Percentiles rank a stretch among this genome's conserved stretches.
Evolutionary conservation across 2,797 vertebrate species (phyloP).

Genomic region (Pangasius sanitwongsei): DNA sequence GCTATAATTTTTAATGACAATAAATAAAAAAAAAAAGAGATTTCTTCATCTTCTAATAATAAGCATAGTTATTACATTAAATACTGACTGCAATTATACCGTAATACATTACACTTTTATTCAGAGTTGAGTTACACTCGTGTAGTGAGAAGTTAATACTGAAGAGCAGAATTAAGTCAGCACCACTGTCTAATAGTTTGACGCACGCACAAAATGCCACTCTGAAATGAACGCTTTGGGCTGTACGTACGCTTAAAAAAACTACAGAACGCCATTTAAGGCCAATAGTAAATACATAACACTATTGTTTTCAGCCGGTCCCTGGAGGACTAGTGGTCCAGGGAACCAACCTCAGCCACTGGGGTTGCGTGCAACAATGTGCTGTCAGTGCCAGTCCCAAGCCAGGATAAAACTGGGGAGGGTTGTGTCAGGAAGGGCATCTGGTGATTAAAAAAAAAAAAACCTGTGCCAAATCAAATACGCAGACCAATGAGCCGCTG

Average conservation of each 20-base stretch:
- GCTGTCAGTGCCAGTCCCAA: too few relatives aligned
- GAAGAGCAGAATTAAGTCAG: not conserved
- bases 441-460: too few relatives aligned
- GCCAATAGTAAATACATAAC: too few relatives aligned
- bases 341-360: too few relatives aligned
- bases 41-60: not conserved
- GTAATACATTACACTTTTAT: not conserved
- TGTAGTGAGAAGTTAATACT: not conserved
- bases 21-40: not conserved
- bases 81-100: not conserved
- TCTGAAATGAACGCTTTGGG: not conserved
- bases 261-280: not conserved
- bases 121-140: not conserved
- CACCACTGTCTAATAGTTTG: not conserved
- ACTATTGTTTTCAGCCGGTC: too few relatives aligned
- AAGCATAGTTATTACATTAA: not conserved
- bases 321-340: too few relatives aligned
- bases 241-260: not conserved
- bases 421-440: too few relatives aligned
- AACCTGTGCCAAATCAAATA: too few relatives aligned
- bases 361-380: too few relatives aligned
- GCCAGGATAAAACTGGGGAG: too few relatives aligned
- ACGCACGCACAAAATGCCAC: not conserved
- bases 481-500: too few relatives aligned
- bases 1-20: not conserved